A percentile compares a stretch with the other conserved stretches of the same genome.
Evolutionary conservation across 2,888 invertebrate genomes (phyloP).

Genomic region (Philereme vetulata): DNA sequence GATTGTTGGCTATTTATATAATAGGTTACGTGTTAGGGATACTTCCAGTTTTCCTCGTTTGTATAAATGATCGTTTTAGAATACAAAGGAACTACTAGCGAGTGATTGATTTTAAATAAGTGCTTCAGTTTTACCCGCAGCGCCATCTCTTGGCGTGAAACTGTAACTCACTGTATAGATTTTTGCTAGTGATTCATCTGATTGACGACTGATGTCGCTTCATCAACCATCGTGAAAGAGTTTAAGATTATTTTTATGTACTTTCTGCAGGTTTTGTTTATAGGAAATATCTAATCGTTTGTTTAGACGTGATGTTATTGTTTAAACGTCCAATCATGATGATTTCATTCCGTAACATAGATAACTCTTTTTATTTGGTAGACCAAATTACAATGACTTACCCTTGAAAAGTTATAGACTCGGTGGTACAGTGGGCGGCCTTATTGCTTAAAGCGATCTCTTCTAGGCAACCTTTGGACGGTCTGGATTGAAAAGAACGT

Average conservation of each 20-base stretch:
- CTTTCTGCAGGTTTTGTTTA: conserved; percentile 3
- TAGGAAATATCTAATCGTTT: conserved; percentile 1
- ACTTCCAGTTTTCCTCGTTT: conserved; percentile 6
- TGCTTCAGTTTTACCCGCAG: neutral
- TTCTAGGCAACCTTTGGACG: too few relatives aligned
- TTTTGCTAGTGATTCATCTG: conserved; percentile 6
- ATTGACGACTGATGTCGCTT: conserved; percentile 16
- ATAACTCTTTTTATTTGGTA: too few relatives aligned
- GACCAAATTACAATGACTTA: too few relatives aligned
- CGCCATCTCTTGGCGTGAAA: conserved; percentile 22
- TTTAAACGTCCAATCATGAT: neutral
- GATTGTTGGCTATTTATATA: conserved; percentile 15
- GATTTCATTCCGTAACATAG: neutral
- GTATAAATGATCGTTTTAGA: neutral
- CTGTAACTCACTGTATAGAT: conserved; percentile 13
- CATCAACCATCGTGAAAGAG: neutral
- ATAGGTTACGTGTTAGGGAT: neutral
- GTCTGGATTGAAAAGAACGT: too few relatives aligned
- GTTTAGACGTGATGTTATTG: neutral
- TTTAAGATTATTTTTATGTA: neutral
- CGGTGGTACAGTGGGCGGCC: too few relatives aligned
- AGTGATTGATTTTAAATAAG: neutral
- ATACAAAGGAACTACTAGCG: neutral
- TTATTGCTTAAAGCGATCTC: too few relatives aligned
- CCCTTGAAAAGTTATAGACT: too few relatives aligned